Evolutionary conservation across 23 tunicate species (phyloP), one percentile per base, ranked within the genome.

Genomic region (Botrylloides violaceus): DNA sequence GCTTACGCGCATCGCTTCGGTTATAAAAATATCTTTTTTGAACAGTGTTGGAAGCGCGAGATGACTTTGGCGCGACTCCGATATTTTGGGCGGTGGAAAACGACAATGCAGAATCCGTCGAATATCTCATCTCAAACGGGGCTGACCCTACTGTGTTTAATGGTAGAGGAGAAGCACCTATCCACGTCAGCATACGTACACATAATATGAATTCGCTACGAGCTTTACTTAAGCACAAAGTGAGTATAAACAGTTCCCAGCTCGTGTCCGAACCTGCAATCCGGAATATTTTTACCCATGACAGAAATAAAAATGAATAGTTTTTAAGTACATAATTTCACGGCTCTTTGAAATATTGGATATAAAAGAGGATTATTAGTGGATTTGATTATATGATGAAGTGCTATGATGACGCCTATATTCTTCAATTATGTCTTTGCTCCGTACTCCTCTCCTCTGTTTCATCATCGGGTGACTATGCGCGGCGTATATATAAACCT

Each of bases 51-150:
- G 55, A 76, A 29, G 53, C 29, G 2, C 58, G 38, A 19, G 90
- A 90, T 53, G 86, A 83, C 33, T 15, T 18, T 29, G 58, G 60
- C 4, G 70, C 79, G 2, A 73, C 97, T 9, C 76, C 97, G 6
- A 48, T 90, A 15, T 88, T 82, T 32, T 90, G 89, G 90, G 97
- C 97, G 1, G 78, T 83, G 23, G 63, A 36, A 3, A 56, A 71
- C 2, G 85, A 90, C 49, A 23, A 34, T 5, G 70, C 70, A 2
- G 56, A 55, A 20, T 36, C 68, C 12, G 85, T 90, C 9, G 75
- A 75, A 26, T 62, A 62, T 49, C 72, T 90, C 18, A 15, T 90
- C 25, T 20, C 63, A 4, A 60, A 62, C 53, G 85, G 89, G 3
- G 84, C 85, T 0, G 85, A 90, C 32, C 90, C 85, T 4, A 60